These are phyloP conservation scores for Selenia dentaria DNA, from an alignment of 2,888 invertebrate genomes.

Conservation along the genomic window DNA sequence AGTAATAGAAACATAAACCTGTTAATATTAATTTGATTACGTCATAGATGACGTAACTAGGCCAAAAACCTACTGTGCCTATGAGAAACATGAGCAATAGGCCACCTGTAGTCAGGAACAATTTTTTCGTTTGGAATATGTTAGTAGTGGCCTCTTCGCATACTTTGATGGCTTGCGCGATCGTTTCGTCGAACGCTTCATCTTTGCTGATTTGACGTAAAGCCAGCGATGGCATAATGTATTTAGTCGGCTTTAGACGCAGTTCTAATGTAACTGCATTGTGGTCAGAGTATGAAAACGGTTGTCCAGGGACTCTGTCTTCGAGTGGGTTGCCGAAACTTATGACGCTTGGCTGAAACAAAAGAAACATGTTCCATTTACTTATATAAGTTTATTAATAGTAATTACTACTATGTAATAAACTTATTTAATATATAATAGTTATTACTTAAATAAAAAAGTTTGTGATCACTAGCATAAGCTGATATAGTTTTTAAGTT, in stretches of 20 bases:
- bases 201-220: slow-evolving; percentile 43
- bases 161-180: slow-evolving; percentile 85
- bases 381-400: too few relatives aligned
- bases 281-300: slow-evolving; percentile 95
- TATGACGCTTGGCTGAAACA: slow-evolving; percentile 59
- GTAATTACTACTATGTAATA: too few relatives aligned
- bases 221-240: slow-evolving; percentile 23
- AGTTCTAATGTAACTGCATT: slow-evolving; percentile 90
- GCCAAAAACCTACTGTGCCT: slow-evolving; percentile 77
- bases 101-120: slow-evolving; percentile 80
- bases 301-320: slow-evolving; percentile 87
- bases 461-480: too few relatives aligned
- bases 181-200: slow-evolving; percentile 53
- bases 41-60: slow-evolving; percentile 76
- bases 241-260: slow-evolving; percentile 40
- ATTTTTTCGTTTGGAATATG: slow-evolving; percentile 75
- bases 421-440: too few relatives aligned
- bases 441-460: too few relatives aligned
- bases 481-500: too few relatives aligned
- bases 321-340: slow-evolving; percentile 89
- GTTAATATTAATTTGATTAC: slow-evolving; percentile 86
- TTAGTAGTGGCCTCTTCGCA: slow-evolving; percentile 83
- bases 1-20: slow-evolving; percentile 86
- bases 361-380: neutral
- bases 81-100: slow-evolving; percentile 80